Evolutionary conservation across 2,888 invertebrate species (phyloP), one percentile per base, ranked within the genome.

Genomic region (Cotesia congregata): DNA sequence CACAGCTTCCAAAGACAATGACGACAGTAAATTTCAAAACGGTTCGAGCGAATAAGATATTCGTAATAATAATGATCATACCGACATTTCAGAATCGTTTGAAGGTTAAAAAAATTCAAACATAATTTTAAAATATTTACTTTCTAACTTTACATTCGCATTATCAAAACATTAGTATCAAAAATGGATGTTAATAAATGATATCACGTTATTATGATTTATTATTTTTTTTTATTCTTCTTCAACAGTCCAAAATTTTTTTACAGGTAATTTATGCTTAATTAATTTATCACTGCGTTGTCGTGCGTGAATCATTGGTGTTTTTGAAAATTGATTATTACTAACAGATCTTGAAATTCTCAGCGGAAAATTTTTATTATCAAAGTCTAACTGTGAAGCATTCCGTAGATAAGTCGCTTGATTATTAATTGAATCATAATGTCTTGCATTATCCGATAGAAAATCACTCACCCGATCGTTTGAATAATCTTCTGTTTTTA

Each of bases 301-400:
- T 6, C n/a, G 69, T 5, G 40, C 6, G 12, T 67, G 60, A 39
- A 67, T 3, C 5, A 67, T 65, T 1, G 39, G 38, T 59, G 20
- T 62, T 38, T 38, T 64, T 3, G 50, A 50, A 15, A 69, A 38
- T 20, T 61, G 30, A 39, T 71, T 38, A 71, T 77, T 40, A 38
- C 67, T 73, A 30, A 73, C 41, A 6, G 76, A 74, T 72, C 80
- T 73, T 62, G 64, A 73, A 39, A 80, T 76, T 62, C 80, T 72
- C 15, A 74, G 59, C 12, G 74, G 61, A n/a, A 73, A 76, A 62
- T 74, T 68, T 40, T 73, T 70, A 62, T 72, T 67, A 9, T 75
- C 76, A 61, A 76, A 75, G 68, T 77, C 67, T 3, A 64, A 30
- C 38, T 72, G 67, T n/a, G 59, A 30, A n/a, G 30, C 41, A 6